Evolutionary conservation across 2,888 invertebrate species (phyloP).

Genomic region (Drosophila infuscata): DNA sequence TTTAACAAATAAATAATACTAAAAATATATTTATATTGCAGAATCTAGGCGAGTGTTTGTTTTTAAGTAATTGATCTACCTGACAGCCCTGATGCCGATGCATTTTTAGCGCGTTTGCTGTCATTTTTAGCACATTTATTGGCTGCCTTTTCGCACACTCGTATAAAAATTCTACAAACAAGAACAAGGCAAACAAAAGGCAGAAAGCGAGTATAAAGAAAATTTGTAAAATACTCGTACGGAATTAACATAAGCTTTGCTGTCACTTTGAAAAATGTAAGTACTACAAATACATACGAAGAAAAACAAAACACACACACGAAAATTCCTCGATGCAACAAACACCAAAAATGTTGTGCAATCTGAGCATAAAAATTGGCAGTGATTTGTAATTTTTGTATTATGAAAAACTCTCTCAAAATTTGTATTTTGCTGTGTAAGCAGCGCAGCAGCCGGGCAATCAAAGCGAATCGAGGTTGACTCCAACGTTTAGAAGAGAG

Average conservation of each 20-base stretch:
- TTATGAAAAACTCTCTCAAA: constrained; percentile 69
- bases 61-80: not conserved
- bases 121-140: constrained; percentile 38
- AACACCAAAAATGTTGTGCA: constrained; percentile 65
- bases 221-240: constrained; percentile 44
- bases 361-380: constrained; percentile 51
- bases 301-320: constrained; percentile 7
- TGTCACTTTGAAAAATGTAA: constrained; percentile 70
- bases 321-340: constrained; percentile 23
- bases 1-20: not conserved
- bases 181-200: constrained; percentile 63
- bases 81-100: constrained; percentile 8
- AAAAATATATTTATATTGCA: not conserved
- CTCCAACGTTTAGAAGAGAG: not conserved
- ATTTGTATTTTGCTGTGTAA: constrained; percentile 31
- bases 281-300: constrained; percentile 50
- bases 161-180: constrained; percentile 40
- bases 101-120: constrained; percentile 22
- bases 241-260: constrained; percentile 50
- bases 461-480: not conserved
- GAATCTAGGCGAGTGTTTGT: not conserved
- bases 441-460: constrained; percentile 19
- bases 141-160: constrained; percentile 47
- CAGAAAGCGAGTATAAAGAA: constrained; percentile 38
- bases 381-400: constrained; percentile 51